These are phyloP conservation scores for Pterophyllum scalare DNA, from an alignment of 2,113 vertebrate species.

Conservation along the genomic window DNA sequence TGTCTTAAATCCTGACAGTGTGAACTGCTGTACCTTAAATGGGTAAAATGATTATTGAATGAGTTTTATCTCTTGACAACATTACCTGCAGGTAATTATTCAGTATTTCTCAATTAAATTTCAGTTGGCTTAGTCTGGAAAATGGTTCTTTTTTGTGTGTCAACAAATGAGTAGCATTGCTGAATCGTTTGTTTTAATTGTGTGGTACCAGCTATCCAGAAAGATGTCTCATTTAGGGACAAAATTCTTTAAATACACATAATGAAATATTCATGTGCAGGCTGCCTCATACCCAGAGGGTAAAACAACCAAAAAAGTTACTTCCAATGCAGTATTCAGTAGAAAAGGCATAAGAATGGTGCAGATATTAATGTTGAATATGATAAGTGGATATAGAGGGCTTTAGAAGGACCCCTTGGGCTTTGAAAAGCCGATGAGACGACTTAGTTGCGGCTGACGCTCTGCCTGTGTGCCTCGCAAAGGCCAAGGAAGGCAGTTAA, in stretches of 20 bases:
- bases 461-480: background rate
- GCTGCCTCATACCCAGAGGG: conserved; percentile 45
- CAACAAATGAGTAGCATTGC: conserved; percentile 32
- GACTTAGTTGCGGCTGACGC: conserved; percentile 15
- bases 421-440: conserved; percentile 24
- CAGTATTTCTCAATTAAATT: conserved; percentile 12
- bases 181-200: conserved; percentile 38
- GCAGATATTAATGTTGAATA: conserved; percentile 46
- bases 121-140: background rate
- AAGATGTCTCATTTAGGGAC: conserved; percentile 56
- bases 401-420: conserved; percentile 39
- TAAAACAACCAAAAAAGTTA: conserved; percentile 30
- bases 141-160: conserved; percentile 23
- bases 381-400: conserved; percentile 54
- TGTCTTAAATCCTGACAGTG: background rate
- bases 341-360: conserved; percentile 25
- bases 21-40: background rate
- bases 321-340: conserved; percentile 27
- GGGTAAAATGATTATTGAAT: background rate
- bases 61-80: background rate
- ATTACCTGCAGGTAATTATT: conserved; percentile 10
- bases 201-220: conserved; percentile 18
- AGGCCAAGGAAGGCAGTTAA: conserved; percentile 51
- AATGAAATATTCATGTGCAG: conserved; percentile 59
- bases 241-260: conserved; percentile 60